A percentile compares a stretch with the other conserved stretches of the same genome.
phyloP scores from a whole-genome alignment of 2,113 vertebrate genomes.

The Anoura caudifer region DNA sequence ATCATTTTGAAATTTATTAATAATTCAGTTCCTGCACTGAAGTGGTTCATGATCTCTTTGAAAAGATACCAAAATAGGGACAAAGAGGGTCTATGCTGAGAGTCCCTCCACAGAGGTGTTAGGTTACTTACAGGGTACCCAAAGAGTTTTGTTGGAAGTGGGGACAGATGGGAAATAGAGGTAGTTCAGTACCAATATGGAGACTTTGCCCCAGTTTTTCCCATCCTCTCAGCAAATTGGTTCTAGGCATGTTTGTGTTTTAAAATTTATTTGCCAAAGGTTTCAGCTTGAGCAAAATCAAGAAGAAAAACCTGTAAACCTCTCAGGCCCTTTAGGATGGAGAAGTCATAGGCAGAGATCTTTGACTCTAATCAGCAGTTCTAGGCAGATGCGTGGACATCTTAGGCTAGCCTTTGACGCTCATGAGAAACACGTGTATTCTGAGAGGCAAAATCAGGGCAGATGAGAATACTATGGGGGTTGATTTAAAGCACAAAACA shows the following conservation, averaged over 20 bases:
- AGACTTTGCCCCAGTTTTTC: background rate
- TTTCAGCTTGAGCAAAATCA: background rate
- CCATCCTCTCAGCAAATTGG: background rate
- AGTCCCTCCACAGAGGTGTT: background rate
- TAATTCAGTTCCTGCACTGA: constrained; percentile 16
- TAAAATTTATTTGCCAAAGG: constrained; percentile 11
- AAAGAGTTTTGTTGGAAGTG: background rate
- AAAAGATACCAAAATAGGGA: background rate
- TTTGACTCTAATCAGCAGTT: background rate
- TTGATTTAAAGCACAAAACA: constrained; percentile 11
- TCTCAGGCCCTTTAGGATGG: background rate
- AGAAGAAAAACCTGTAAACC: background rate
- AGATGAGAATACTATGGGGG: background rate
- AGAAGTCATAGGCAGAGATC: background rate
- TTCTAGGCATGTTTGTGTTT: constrained; percentile 10
- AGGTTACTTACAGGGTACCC: background rate
- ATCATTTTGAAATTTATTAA: constrained; percentile 17
- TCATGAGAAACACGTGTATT: background rate
- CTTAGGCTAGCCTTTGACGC: background rate
- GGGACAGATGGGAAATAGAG: background rate
- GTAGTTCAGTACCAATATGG: background rate
- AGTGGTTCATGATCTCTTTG: background rate
- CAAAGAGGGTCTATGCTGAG: background rate
- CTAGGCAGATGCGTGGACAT: background rate
- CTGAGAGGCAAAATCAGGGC: background rate